phyloP scores from a whole-genome alignment of 2,888 invertebrate genomes.

The Trisateles emortualis region DNA sequence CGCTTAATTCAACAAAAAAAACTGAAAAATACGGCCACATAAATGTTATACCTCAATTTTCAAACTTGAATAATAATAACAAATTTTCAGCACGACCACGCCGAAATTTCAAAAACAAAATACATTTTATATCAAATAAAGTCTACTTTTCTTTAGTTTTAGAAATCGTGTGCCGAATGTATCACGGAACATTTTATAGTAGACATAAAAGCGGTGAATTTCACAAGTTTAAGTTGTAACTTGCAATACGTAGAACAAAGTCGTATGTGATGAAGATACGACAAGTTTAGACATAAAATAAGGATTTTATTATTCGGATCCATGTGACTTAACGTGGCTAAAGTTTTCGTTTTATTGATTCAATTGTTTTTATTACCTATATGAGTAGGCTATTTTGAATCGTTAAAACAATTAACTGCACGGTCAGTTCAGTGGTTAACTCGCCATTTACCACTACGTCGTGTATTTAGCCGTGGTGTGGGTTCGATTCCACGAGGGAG shows the following conservation, averaged over 20 bases:
- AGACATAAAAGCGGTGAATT: slow-evolving; percentile 28
- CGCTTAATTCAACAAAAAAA: too few species aligned
- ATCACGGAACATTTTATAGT: slow-evolving; percentile 24
- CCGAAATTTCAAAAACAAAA: slow-evolving; percentile 8
- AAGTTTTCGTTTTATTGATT: slow-evolving; percentile 51
- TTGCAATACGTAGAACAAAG: slow-evolving; percentile 45
- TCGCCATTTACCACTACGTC: too few species aligned
- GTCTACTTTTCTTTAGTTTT: slow-evolving; percentile 10
- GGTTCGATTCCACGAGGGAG: too few species aligned
- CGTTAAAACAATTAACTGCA: too few species aligned
- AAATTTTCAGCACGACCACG: slow-evolving; percentile 4
- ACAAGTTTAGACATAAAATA: slow-evolving; percentile 55
- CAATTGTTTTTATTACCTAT: slow-evolving; percentile 3
- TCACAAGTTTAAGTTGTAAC: slow-evolving; percentile 42
- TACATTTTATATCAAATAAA: slow-evolving; percentile 11
- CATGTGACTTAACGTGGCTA: slow-evolving; percentile 48
- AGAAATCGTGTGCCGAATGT: slow-evolving; percentile 22
- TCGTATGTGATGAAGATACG: slow-evolving; percentile 32
- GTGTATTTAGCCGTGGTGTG: too few species aligned
- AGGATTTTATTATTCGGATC: slow-evolving; percentile 48
- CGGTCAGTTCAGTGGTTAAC: too few species aligned
- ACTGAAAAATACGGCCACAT: neutral
- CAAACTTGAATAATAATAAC: slow-evolving; percentile 1
- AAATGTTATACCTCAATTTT: neutral
- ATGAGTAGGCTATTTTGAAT: neutral